Conservation (phyloP, 2,113 vertebrate genomes). For the Cochlearius cochlearius region DNA sequence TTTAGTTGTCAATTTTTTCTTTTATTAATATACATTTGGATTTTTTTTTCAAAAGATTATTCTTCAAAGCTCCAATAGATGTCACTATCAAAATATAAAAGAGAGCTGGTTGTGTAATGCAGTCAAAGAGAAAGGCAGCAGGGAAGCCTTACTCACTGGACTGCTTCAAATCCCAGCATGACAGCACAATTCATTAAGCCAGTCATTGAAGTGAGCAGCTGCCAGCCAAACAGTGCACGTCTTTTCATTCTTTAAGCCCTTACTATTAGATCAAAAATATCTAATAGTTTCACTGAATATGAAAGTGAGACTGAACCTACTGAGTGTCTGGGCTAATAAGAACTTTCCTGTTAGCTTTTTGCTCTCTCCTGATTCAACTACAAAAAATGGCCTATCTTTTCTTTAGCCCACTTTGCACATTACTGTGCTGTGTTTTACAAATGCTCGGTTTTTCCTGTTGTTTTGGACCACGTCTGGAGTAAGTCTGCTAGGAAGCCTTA, state of each 20-base stretch:
- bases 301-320: background rate
- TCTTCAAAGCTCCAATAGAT: slow-evolving; percentile 77
- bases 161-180: background rate
- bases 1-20: background rate
- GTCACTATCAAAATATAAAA: slow-evolving; percentile 80
- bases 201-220: background rate
- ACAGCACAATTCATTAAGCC: slow-evolving; percentile 16
- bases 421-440: background rate
- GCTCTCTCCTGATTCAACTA: background rate
- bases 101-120: slow-evolving; percentile 4
- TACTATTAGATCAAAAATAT: background rate
- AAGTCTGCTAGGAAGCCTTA: background rate
- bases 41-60: background rate
- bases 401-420: background rate
- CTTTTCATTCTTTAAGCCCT: slow-evolving; percentile 1
- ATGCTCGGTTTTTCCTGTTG: background rate
- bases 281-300: background rate
- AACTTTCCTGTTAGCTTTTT: background rate
- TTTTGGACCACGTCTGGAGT: background rate
- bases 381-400: background rate
- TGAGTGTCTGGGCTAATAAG: background rate
- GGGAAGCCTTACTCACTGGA: background rate
- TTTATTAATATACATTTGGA: background rate
- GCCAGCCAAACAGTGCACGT: background rate
- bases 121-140: background rate